Percentiles rank a stretch among this genome's conserved stretches.
Conservation (phyloP, 2,888 invertebrate genomes). For the Meteorus colon region DNA sequence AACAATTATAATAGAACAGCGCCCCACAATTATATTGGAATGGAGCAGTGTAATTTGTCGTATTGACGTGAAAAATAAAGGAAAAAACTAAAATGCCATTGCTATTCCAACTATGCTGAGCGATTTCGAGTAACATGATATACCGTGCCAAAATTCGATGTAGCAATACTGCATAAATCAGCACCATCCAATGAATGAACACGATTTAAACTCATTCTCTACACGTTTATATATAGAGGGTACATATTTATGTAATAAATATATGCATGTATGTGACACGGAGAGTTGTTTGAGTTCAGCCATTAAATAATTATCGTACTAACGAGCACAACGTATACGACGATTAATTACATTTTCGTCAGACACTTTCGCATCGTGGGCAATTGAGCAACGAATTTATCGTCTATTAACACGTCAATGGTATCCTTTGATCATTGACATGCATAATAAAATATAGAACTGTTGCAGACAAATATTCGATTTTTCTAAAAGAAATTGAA, state of each 20-base stretch:
- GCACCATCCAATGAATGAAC: slow-evolving; percentile 28
- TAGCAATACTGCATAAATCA: slow-evolving; percentile 44
- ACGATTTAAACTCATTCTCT: slow-evolving; percentile 17
- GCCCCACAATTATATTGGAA: slow-evolving; percentile 16
- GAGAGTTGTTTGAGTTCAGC: slow-evolving; percentile 30
- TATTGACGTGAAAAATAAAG: slow-evolving; percentile 27
- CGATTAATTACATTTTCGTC: slow-evolving; percentile 25
- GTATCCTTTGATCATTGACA: background rate
- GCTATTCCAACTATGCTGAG: slow-evolving; percentile 25
- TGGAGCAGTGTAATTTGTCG: slow-evolving; percentile 38
- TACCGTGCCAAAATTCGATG: slow-evolving; percentile 38
- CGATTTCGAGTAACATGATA: slow-evolving; percentile 36
- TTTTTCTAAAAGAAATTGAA: too few species aligned
- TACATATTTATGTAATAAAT: slow-evolving; percentile 15
- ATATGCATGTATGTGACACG: background rate
- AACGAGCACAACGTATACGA: slow-evolving; percentile 16
- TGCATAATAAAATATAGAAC: background rate
- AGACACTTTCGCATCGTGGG: slow-evolving; percentile 14
- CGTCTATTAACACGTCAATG: slow-evolving; percentile 11
- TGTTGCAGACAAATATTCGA: too few species aligned
- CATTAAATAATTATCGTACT: slow-evolving; percentile 39
- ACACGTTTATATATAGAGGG: background rate
- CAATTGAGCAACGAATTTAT: slow-evolving; percentile 26
- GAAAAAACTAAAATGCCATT: slow-evolving; percentile 29
- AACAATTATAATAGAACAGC: slow-evolving; percentile 1